These are phyloP conservation scores for Galaxias olidus DNA, from an alignment of 2,797 vertebrate genomes.

Conservation along the genomic window DNA sequence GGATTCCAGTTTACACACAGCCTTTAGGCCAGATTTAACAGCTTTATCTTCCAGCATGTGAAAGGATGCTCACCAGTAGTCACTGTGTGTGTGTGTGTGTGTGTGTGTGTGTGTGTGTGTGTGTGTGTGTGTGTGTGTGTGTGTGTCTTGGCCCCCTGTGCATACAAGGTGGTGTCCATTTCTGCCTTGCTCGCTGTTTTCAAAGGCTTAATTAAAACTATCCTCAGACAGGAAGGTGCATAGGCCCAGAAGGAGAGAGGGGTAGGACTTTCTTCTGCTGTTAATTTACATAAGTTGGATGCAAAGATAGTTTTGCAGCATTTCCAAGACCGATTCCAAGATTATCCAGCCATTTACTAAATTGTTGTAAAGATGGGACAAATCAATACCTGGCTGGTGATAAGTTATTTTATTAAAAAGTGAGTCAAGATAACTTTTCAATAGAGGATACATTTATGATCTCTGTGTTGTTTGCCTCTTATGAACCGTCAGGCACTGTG, in stretches of 20 bases:
- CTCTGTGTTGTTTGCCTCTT: no score
- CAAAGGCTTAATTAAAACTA: conserved; percentile 52
- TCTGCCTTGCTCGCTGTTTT: conserved; percentile 70
- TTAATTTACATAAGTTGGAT: no score
- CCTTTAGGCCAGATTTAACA: conserved; percentile 43
- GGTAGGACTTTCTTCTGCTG: no score
- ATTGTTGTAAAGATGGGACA: no score
- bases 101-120: conserved; percentile 20
- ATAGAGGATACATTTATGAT: no score
- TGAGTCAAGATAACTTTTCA: no score
- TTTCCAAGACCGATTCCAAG: no score
- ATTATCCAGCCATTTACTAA: background rate
- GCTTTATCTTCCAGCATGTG: conserved; percentile 34
- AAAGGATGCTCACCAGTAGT: conserved; percentile 40
- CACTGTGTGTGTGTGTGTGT: conserved; percentile 18
- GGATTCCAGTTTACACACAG: conserved; percentile 10
- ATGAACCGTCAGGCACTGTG: no score
- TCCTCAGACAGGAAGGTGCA: conserved; percentile 37
- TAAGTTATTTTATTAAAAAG: no score
- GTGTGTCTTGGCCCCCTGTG: conserved; percentile 36
- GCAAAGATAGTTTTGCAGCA: no score
- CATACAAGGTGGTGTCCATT: conserved; percentile 69
- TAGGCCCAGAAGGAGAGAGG: no score
- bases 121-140: conserved; percentile 28
- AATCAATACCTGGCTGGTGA: no score